Conservation (phyloP, 2,888 invertebrate species). For the Uropetala carovei region DNA sequence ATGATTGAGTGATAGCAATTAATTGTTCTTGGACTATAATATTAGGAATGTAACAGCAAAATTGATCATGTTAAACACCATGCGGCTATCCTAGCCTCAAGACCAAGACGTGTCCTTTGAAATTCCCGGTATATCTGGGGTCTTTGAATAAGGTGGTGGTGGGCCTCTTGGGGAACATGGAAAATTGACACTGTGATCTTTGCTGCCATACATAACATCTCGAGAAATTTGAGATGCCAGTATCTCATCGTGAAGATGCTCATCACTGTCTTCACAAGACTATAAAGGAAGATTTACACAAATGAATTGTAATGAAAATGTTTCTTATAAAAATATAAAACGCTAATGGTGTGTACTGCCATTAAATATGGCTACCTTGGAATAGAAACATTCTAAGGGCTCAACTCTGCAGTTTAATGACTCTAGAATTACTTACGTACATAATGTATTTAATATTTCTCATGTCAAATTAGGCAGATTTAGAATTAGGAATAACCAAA, state of each 20-base stretch:
- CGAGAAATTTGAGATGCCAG: background rate
- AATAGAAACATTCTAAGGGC: too few species aligned
- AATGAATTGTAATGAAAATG: background rate
- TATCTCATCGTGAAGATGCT: background rate
- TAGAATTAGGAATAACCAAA: too few species aligned
- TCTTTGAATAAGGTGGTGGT: conserved; percentile 49
- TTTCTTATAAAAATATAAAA: background rate
- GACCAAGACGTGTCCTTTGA: conserved; percentile 16
- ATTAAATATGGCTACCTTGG: too few species aligned
- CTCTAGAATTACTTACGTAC: too few species aligned
- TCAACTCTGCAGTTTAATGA: too few species aligned
- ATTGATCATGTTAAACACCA: background rate
- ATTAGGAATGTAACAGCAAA: background rate
- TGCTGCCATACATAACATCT: background rate
- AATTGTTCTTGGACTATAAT: background rate
- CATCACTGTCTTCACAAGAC: conserved; percentile 12
- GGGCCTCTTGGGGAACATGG: background rate
- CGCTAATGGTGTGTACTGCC: too few species aligned
- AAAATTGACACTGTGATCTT: background rate
- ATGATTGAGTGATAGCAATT: background rate
- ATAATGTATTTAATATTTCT: too few species aligned
- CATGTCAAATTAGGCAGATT: too few species aligned
- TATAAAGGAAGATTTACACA: background rate
- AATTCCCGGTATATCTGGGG: background rate
- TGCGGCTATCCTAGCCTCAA: background rate